Evolutionary conservation across 2,113 vertebrate genomes (phyloP).

Genomic region (Hyperopisus bebe): DNA sequence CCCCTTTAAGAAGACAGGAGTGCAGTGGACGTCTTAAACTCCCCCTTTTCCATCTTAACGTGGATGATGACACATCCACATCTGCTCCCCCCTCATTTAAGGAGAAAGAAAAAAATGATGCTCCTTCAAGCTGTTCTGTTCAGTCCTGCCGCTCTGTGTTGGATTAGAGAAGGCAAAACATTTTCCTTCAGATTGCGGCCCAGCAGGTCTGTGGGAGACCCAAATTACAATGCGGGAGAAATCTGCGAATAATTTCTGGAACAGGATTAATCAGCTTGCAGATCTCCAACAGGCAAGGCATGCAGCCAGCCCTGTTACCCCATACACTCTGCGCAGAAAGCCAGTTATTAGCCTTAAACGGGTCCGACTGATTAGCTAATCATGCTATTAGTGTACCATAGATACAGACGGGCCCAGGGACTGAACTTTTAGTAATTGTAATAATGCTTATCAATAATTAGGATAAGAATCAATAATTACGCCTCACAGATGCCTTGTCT

Average conservation of each 20-base stretch:
- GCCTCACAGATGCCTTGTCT: slow-evolving; percentile 24
- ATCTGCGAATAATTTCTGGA: slow-evolving; percentile 63
- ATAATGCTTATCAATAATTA: slow-evolving; percentile 44
- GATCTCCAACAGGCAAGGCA: slow-evolving; percentile 42
- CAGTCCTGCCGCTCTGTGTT: not conserved
- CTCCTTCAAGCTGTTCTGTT: not conserved
- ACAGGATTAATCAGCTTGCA: slow-evolving; percentile 42
- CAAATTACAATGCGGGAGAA: slow-evolving; percentile 35
- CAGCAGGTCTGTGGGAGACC: not conserved
- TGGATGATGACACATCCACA: not conserved
- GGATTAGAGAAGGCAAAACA: not conserved
- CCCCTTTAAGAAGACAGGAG: not conserved
- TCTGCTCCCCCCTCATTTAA: not conserved
- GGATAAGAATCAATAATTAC: slow-evolving; percentile 55
- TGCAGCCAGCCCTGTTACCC: slow-evolving; percentile 36
- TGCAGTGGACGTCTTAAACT: not conserved
- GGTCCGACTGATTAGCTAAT: slow-evolving; percentile 56
- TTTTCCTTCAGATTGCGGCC: not conserved
- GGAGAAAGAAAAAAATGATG: not conserved
- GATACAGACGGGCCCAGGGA: slow-evolving; percentile 34
- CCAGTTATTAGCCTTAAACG: slow-evolving; percentile 45
- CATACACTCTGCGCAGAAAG: slow-evolving; percentile 35
- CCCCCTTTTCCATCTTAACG: not conserved
- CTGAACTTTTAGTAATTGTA: slow-evolving; percentile 39
- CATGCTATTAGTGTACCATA: slow-evolving; percentile 42